Percentiles rank a stretch among this genome's conserved stretches.
Evolutionary conservation across 2,797 vertebrate genomes (phyloP).

Genomic region (Mustela erminea): DNA sequence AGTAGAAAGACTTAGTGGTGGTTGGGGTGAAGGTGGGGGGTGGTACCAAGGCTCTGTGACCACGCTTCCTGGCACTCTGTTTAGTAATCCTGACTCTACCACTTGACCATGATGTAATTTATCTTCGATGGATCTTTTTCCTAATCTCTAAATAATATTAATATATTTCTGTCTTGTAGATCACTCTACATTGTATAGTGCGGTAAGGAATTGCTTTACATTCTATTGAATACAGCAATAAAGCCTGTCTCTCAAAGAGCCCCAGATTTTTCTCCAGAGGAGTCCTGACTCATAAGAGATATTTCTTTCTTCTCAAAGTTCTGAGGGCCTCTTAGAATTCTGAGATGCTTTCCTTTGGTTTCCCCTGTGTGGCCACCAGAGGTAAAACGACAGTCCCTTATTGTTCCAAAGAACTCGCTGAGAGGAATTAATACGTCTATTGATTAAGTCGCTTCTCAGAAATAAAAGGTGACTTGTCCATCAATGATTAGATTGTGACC

Average conservation of each 20-base stretch:
- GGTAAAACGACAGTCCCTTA: constrained; percentile 42
- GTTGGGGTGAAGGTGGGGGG: accelerated
- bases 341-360: constrained; percentile 37
- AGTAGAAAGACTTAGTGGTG: background rate
- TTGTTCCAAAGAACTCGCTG: constrained; percentile 43
- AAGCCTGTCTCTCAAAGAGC: background rate
- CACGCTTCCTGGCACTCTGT: background rate
- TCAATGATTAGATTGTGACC: background rate
- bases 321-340: constrained; percentile 38
- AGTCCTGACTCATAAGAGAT: background rate
- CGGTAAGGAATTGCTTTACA: background rate
- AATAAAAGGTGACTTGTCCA: constrained; percentile 58
- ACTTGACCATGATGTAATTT: background rate
- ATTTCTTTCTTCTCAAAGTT: constrained; percentile 27
- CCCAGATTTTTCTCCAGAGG: background rate
- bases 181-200: background rate
- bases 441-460: constrained; percentile 63
- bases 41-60: background rate
- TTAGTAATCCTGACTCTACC: constrained; percentile 3
- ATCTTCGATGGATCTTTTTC: background rate
- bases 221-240: background rate
- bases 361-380: background rate
- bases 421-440: constrained; percentile 60
- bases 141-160: constrained; percentile 29
- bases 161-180: constrained; percentile 54